Conservation (phyloP, 1,140 invertebrate species). For the Luehdorfia chinensis region DNA sequence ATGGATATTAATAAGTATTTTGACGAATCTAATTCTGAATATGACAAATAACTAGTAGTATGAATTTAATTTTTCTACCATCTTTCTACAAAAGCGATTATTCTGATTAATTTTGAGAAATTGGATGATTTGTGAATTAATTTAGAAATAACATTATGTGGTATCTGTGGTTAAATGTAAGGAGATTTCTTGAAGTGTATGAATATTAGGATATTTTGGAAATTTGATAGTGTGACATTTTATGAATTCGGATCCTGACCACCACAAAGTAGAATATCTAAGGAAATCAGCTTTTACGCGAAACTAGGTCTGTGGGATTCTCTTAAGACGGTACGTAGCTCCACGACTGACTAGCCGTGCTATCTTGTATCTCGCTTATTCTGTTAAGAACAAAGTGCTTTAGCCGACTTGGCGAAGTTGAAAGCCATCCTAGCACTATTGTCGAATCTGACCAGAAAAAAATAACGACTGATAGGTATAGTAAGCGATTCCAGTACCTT, state of each 20-base stretch:
- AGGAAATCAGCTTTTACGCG: constrained; percentile 37
- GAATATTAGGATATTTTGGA: constrained; percentile 12
- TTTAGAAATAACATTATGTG: background rate
- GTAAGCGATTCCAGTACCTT: constrained; percentile 4
- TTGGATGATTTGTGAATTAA: constrained; percentile 11
- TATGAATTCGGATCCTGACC: constrained; percentile 35
- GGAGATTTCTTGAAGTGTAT: constrained; percentile 11
- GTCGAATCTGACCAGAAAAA: constrained; percentile 9
- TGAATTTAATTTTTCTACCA: constrained; percentile 14
- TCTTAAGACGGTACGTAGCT: too few relatives aligned
- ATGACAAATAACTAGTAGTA: constrained; percentile 10
- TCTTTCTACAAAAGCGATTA: constrained; percentile 12
- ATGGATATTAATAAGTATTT: constrained; percentile 21
- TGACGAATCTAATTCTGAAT: constrained; percentile 11
- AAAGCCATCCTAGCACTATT: constrained; percentile 12
- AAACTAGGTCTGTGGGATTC: constrained; percentile 65
- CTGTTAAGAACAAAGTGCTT: constrained; percentile 45
- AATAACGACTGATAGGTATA: background rate
- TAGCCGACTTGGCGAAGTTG: too few relatives aligned
- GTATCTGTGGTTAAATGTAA: background rate
- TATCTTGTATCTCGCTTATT: constrained; percentile 44
- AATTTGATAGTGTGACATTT: constrained; percentile 2
- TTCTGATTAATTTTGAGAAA: constrained; percentile 7
- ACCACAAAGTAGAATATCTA: constrained; percentile 46
- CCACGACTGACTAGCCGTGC: constrained; percentile 23